Evolutionary conservation across 2,113 vertebrate genomes (phyloP), one percentile per base, ranked within the genome.

Genomic region (Ammodytes marinus): DNA sequence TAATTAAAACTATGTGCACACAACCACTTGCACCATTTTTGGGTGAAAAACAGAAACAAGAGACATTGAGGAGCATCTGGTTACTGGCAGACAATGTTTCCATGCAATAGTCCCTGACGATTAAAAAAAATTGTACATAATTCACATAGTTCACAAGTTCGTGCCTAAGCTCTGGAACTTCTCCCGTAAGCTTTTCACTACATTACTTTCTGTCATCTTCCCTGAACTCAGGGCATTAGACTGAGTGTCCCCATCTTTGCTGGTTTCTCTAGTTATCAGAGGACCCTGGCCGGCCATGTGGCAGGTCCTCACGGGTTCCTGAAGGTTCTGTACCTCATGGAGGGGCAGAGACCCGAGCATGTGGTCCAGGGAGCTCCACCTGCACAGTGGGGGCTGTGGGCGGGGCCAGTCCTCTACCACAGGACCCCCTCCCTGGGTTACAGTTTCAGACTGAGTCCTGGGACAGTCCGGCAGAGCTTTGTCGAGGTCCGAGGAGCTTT

Each of bases 91-190:
- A 49, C 45, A 15, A 54, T 40, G 55, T 81, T 77, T 67, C 47
- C 35, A 69, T 1, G 1, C 46, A 55, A 79, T 15, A 64, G 63
- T 68, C 87, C 57, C 70, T 67, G 50, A 79, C 57, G 40, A 49
- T 40, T 67, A 27, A 27, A 27, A 27, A 27, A 71, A 80, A 57
- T 67, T 82, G 2, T 12, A 75, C 65, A 82, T 58, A 43, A 43
- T 57, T 73, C 64, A 79, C n/a, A 54, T 8, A 27, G 37, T 76
- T 91, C 75, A 96, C 12, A 93, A 96, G 77, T 88, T 83, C 1
- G 96, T 89, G 14, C 96, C 96, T 4, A 97, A 92, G 80, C 94
- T 97, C 94, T 97, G 97, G 80, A 99, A 99, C 74, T 96, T 98
- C 68, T 97, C 96, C 69, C 96, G 94, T 74, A 99, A 95, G 92